These are phyloP conservation scores for Iselma pallidipennis DNA, from an alignment of 2,888 invertebrate genomes.

Conservation along the genomic window DNA sequence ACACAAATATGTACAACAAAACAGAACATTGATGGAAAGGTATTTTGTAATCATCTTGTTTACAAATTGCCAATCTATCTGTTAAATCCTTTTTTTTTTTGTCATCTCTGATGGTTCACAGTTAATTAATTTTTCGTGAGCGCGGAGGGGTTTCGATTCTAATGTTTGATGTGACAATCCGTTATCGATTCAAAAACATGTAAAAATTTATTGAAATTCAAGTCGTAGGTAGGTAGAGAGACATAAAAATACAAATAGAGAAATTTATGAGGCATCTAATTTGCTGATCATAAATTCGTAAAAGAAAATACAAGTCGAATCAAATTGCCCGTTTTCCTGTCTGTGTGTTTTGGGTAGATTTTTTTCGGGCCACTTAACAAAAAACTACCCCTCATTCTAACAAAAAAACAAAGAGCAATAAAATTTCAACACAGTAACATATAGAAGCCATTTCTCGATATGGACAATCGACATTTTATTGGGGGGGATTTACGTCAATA, in stretches of 20 bases:
- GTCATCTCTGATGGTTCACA: too few species aligned
- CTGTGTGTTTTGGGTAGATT: not conserved
- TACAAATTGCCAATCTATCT: not conserved
- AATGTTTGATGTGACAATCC: not conserved
- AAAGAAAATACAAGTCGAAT: not conserved
- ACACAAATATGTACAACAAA: constrained; percentile 27
- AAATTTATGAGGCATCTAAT: constrained; percentile 5
- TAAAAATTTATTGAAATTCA: not conserved
- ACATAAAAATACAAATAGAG: not conserved
- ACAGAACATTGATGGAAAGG: constrained; percentile 36
- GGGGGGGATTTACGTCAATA: not conserved
- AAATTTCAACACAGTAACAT: too few species aligned
- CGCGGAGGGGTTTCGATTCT: too few species aligned
- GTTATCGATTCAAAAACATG: not conserved
- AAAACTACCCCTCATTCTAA: not conserved
- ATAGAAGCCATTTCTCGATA: too few species aligned
- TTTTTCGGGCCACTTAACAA: not conserved
- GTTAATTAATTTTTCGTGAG: too few species aligned
- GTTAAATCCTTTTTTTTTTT: not conserved
- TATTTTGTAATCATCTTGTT: constrained; percentile 28
- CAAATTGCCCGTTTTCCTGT: not conserved
- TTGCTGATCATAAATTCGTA: constrained; percentile 2
- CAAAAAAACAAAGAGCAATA: not conserved
- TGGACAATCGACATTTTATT: too few species aligned
- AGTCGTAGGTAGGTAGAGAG: not conserved